phyloP scores from a whole-genome alignment of 2,888 invertebrate species.

The Nesidiocoris tenuis region DNA sequence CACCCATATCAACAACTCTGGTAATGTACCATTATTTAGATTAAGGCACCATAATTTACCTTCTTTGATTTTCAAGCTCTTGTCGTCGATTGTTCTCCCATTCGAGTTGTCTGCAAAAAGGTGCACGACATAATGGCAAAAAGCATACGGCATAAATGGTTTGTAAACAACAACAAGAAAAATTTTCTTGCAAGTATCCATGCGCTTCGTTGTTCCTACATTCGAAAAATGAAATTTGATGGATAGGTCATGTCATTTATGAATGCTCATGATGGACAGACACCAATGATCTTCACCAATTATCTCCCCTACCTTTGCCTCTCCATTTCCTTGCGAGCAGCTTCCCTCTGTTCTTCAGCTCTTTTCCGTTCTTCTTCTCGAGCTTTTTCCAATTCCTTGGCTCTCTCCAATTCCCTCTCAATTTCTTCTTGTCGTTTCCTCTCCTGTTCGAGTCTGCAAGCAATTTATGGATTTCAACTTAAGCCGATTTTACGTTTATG shows the following conservation, averaged over 20 bases:
- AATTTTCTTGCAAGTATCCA: too few species aligned
- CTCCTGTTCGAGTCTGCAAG: constrained; percentile 62
- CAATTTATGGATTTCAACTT: too few species aligned
- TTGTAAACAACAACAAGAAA: too few species aligned
- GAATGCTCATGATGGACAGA: too few species aligned
- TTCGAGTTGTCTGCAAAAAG: constrained; percentile 84
- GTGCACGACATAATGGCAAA: constrained; percentile 52
- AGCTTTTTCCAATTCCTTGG: constrained; percentile 71
- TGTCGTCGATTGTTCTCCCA: constrained; percentile 91
- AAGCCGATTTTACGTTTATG: background rate
- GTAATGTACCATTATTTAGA: too few species aligned
- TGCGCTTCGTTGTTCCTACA: too few species aligned
- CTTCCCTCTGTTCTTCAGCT: constrained; percentile 75
- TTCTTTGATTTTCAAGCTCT: constrained; percentile 82
- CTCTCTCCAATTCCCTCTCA: constrained; percentile 75
- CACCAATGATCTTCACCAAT: too few species aligned
- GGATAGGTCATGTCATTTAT: background rate
- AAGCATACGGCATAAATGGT: too few species aligned
- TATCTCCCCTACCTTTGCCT: constrained; percentile 36
- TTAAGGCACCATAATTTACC: constrained; percentile 21
- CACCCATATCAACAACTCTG: too few species aligned
- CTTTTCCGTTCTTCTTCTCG: constrained; percentile 76
- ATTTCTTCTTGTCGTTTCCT: constrained; percentile 84
- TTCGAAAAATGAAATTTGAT: background rate
- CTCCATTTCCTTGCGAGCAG: constrained; percentile 66